Conservation (phyloP, 2,888 invertebrate genomes). For the Griposia aprilina region DNA sequence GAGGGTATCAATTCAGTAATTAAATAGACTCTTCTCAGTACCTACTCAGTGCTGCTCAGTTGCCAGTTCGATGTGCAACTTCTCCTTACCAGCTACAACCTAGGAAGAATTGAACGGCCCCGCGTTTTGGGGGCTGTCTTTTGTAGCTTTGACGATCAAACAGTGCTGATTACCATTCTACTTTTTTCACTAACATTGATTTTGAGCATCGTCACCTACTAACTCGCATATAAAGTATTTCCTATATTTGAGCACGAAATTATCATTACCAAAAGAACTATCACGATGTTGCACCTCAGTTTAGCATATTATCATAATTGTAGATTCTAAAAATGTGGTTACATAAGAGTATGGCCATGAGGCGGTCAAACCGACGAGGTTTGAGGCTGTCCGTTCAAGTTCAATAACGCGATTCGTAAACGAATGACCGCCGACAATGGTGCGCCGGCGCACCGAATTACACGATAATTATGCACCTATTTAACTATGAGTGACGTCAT, state of each 20-base stretch:
- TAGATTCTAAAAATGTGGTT: constrained; percentile 46
- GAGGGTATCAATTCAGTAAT: neutral
- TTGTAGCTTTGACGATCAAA: neutral
- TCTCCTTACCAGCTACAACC: neutral
- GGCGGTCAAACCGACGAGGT: constrained; percentile 37
- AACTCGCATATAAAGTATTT: constrained; percentile 34
- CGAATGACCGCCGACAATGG: constrained; percentile 34
- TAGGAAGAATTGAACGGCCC: neutral
- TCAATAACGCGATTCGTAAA: constrained; percentile 63
- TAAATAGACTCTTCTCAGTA: too few relatives aligned
- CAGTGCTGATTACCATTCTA: neutral
- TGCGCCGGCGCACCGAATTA: constrained; percentile 40
- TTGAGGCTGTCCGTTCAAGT: constrained; percentile 64
- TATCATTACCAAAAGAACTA: constrained; percentile 24
- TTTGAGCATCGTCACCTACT: neutral
- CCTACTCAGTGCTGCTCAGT: neutral
- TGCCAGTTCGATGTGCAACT: neutral
- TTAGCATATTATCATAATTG: constrained; percentile 51
- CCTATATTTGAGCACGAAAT: constrained; percentile 26
- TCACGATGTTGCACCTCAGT: constrained; percentile 23
- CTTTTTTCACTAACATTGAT: neutral
- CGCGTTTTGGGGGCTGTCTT: neutral
- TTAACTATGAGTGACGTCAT: constrained; percentile 25
- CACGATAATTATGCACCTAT: constrained; percentile 41
- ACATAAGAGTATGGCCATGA: constrained; percentile 64